phyloP scores from a whole-genome alignment of 2,113 vertebrate species.

The Laticauda laticaudata region DNA sequence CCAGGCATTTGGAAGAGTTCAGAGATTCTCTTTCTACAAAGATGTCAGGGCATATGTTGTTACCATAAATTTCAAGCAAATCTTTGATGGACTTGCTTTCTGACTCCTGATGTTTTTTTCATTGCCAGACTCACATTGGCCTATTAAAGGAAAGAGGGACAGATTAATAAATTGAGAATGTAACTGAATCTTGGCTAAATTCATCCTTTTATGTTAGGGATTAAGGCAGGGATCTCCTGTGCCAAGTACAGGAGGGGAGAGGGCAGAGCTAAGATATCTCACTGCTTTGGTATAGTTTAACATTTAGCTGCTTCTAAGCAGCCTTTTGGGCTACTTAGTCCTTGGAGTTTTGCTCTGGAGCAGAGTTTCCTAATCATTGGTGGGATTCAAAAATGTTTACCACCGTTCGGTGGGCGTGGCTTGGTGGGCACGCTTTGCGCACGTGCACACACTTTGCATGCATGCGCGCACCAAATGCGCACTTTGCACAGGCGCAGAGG shows the following conservation, averaged over 20 bases:
- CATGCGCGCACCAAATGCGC: no score
- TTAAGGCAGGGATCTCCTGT: background rate
- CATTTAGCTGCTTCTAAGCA: background rate
- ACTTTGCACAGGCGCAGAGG: no score
- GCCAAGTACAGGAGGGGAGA: background rate
- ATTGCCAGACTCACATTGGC: slow-evolving; percentile 23
- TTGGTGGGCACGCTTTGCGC: no score
- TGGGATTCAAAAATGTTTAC: no score
- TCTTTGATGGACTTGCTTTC: background rate
- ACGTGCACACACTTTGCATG: no score
- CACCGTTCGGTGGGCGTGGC: no score
- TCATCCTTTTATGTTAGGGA: background rate
- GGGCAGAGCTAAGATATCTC: background rate
- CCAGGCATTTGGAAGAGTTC: background rate
- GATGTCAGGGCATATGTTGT: background rate
- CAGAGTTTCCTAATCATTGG: background rate
- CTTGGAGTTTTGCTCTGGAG: background rate
- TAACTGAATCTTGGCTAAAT: background rate
- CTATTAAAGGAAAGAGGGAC: background rate
- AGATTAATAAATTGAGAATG: background rate
- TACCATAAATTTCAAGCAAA: background rate
- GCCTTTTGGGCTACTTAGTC: background rate
- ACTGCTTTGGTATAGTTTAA: background rate
- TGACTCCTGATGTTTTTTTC: slow-evolving; percentile 2
- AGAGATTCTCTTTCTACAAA: background rate